phyloP scores from a whole-genome alignment of 2,797 vertebrate genomes.

The Cyclopterus lumpus region DNA sequence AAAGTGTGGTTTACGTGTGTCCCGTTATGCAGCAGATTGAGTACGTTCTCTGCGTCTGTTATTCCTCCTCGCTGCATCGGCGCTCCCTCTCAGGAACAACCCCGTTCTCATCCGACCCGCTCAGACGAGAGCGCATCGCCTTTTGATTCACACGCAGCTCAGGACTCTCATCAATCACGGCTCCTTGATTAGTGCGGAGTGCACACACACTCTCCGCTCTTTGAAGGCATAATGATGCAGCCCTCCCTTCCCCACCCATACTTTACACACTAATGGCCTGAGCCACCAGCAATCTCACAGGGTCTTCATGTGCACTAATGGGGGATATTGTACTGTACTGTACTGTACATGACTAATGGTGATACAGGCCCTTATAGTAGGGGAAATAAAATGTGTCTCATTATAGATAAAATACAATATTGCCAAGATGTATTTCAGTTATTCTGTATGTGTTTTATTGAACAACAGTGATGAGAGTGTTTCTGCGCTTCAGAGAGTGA shows the following conservation, averaged over 20 bases:
- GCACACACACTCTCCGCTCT: conserved; percentile 30
- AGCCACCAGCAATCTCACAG: conserved; percentile 42
- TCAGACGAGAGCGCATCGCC: conserved; percentile 18
- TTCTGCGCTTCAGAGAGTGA: conserved; percentile 32
- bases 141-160: conserved; percentile 59
- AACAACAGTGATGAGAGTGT: conserved; percentile 12
- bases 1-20: neutral
- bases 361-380: neutral
- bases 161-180: conserved; percentile 67
- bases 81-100: conserved; percentile 6
- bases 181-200: conserved; percentile 63
- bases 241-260: conserved; percentile 38
- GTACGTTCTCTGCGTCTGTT: conserved; percentile 23
- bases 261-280: conserved; percentile 60
- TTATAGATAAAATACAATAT: conserved; percentile 13
- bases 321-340: conserved; percentile 1
- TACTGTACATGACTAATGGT: neutral
- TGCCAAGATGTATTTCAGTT: conserved; percentile 15
- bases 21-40: conserved; percentile 12
- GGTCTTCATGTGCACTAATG: conserved; percentile 35
- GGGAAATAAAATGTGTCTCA: conserved; percentile 9
- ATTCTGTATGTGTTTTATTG: conserved; percentile 12
- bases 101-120: conserved; percentile 37
- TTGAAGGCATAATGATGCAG: conserved; percentile 60
- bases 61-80: conserved; percentile 8